Conservation (phyloP, 2,797 vertebrate genomes). For the Neosilurus hyrtlii region DNA sequence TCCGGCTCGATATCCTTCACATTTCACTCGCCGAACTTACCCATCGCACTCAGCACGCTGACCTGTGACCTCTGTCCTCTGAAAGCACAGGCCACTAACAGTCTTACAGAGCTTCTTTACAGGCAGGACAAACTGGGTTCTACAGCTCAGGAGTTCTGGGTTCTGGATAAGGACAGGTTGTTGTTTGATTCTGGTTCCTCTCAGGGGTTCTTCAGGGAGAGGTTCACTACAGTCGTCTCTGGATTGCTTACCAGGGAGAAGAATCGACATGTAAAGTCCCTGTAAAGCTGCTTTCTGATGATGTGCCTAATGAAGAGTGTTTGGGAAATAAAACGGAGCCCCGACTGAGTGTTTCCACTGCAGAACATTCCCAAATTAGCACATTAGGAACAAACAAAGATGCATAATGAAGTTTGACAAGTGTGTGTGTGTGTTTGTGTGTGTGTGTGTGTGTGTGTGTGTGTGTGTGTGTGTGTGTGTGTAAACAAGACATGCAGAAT, state of each 20-base stretch:
- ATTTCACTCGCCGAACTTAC: not conserved
- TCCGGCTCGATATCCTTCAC: slow-evolving; percentile 19
- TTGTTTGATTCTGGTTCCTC: not conserved
- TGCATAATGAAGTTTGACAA: not conserved
- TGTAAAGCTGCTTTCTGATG: not conserved
- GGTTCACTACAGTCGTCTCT: not conserved
- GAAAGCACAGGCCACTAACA: not conserved
- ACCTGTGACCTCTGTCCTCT: not conserved
- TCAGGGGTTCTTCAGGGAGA: not conserved
- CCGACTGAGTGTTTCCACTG: not conserved
- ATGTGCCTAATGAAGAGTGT: not conserved
- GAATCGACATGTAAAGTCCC: not conserved
- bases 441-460: not conserved
- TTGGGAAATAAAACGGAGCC: not conserved
- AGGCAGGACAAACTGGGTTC: not conserved
- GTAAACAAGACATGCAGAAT: not conserved
- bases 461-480: not conserved
- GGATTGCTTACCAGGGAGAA: not conserved
- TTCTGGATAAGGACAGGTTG: not conserved
- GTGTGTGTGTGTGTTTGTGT: not conserved
- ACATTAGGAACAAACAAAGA: not conserved
- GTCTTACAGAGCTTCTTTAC: not conserved
- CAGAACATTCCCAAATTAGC: not conserved
- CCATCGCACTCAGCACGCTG: not conserved
- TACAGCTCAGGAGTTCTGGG: not conserved